phyloP scores from a whole-genome alignment of 2,113 vertebrate species.

The Grammomys surdaster region DNA sequence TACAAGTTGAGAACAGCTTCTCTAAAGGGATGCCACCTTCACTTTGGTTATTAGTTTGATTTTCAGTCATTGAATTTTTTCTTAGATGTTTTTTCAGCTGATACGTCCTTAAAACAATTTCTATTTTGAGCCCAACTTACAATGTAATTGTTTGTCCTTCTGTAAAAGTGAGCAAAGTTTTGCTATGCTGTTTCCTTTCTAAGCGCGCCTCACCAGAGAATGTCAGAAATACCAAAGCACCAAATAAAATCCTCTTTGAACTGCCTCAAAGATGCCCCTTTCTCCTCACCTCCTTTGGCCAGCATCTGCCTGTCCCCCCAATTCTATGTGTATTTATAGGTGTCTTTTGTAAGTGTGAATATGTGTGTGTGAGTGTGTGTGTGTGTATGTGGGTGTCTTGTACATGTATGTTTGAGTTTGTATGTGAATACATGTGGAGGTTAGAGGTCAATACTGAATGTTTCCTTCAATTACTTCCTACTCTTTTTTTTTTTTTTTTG shows the following conservation, averaged over 20 bases:
- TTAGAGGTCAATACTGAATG: neutral
- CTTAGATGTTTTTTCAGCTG: conserved; percentile 15
- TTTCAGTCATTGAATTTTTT: conserved; percentile 21
- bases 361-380: neutral
- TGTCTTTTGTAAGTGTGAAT: neutral
- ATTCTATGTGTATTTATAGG: neutral
- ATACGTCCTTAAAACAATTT: neutral
- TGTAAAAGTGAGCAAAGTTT: neutral
- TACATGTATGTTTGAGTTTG: neutral
- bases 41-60: neutral
- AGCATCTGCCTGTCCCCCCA: neutral
- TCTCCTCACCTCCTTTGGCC: too few relatives aligned
- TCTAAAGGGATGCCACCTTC: neutral
- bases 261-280: neutral
- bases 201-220: neutral
- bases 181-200: neutral
- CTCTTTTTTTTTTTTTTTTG: neutral
- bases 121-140: conserved; percentile 27
- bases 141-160: conserved; percentile 17
- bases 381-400: neutral
- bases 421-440: neutral
- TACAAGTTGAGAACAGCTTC: too few relatives aligned
- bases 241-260: neutral
- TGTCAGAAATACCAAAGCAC: neutral
- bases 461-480: neutral